Evolutionary conservation across 2,888 invertebrate species (phyloP), one percentile per base, ranked within the genome.

Genomic region (Chaitophorus viminalis): DNA sequence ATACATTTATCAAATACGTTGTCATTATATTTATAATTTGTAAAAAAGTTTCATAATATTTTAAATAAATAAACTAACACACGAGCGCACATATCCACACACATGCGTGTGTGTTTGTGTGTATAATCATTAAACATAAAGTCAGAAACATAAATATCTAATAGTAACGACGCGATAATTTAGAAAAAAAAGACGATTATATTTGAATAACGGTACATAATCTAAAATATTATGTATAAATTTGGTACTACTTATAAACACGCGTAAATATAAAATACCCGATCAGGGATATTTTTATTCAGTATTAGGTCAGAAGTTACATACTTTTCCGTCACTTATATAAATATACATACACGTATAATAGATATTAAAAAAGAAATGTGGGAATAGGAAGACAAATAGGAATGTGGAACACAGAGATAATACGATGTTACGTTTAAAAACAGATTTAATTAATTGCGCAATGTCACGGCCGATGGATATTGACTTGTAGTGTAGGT

Each of bases 331-430:
- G 60, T 60, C 6, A 21, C 21, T 60, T 2, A 25, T 5, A 54
- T 36, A 74, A 54, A 46, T 52, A 36, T n/a, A 82, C 33, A 46
- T n/a, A 70, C 54, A 74, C 75, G 39, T 21, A 60, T 25, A 75
- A 39, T 79, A 36, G 17, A 46, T 36, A 83, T 72, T 14, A 46
- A 75, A 75, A 39, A 21, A 75, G 39, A 75, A 75, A 65, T 83
- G 6, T 75, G 75, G 60, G 39, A 75, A 75, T 75, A 85, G 84
- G 84, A 85, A 77, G 84, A 85, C 84, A 85, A 68, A 31, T 84
- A 65, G 68, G 75, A 85, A 68, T 76, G 65, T 68, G 75, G 75
- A 83, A 83, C 83, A 83, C 75, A 83, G 21, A 75, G 36, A 83
- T 65, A 70, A 83, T 74, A 54, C 5, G 25, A 60, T 74, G 25